These are phyloP conservation scores for Botrylloides violaceus DNA, from an alignment of 23 tunicate species.

Conservation along the genomic window DNA sequence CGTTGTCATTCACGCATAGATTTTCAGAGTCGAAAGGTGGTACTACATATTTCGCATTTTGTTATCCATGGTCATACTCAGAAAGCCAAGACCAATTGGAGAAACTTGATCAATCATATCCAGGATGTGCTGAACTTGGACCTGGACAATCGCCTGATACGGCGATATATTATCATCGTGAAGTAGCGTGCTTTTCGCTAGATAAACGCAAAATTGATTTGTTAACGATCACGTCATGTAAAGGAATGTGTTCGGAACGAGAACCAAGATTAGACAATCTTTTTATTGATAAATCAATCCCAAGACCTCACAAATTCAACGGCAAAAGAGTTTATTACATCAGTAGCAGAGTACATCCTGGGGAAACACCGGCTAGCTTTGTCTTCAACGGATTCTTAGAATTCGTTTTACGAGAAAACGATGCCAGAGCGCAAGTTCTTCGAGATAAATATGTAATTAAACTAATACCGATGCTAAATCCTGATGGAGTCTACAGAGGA, in stretches of 20 bases:
- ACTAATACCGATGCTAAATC: conserved; percentile 88
- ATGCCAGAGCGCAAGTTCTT: conserved; percentile 65
- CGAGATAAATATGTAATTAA: conserved; percentile 71
- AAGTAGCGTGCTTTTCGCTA: conserved; percentile 50
- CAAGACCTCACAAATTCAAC: conserved; percentile 58
- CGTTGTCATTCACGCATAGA: conserved; percentile 59
- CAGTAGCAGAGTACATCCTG: conserved; percentile 92
- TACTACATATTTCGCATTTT: conserved; percentile 87
- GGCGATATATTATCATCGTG: conserved; percentile 82
- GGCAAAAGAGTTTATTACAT: conserved; percentile 66
- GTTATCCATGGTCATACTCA: conserved; percentile 81
- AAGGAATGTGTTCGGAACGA: conserved; percentile 46
- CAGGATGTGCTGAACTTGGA: conserved; percentile 34
- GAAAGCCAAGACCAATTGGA: conserved; percentile 68
- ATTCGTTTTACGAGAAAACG: conserved; percentile 78
- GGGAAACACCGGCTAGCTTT: conserved; percentile 97
- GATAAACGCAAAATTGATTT: conserved; percentile 79
- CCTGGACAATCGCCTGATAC: conserved; percentile 46
- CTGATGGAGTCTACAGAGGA: conserved; percentile 91
- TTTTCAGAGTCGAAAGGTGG: conserved; percentile 77
- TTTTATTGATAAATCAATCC: conserved; percentile 40
- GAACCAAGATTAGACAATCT: conserved; percentile 65
- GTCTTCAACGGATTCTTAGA: conserved; percentile 91
- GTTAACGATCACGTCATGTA: conserved; percentile 64
- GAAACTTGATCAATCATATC: conserved; percentile 43